Conservation (phyloP, 2,888 invertebrate species). For the Epinotia bilunana region DNA sequence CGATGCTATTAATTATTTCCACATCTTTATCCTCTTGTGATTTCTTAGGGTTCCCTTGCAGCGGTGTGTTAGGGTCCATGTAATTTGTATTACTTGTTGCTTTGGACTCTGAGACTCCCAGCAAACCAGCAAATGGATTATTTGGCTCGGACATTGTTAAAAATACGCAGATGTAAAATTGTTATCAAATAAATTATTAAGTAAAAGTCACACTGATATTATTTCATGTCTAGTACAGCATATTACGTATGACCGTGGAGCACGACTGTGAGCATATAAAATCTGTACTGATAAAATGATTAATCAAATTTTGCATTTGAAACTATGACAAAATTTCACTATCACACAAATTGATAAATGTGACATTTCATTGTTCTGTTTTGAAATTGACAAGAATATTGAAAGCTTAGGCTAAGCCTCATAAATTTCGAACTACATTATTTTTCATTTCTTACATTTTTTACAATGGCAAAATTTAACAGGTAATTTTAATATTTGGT, state of each 20-base stretch:
- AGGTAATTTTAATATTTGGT: too few species aligned
- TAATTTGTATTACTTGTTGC: conserved; percentile 55
- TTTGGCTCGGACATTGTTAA: conserved; percentile 73
- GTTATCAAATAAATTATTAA: conserved; percentile 44
- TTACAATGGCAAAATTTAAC: too few species aligned
- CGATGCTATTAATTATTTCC: conserved; percentile 79
- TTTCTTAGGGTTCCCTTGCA: conserved; percentile 59
- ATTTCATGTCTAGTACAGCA: conserved; percentile 28
- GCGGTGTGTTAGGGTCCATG: conserved; percentile 55
- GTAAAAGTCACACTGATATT: conserved; percentile 23
- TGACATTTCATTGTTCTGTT: conserved; percentile 51
- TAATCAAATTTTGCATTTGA: conserved; percentile 44
- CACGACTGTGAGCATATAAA: conserved; percentile 11
- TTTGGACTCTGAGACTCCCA: conserved; percentile 66
- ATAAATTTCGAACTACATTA: too few species aligned
- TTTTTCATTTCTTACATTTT: neutral
- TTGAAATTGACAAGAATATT: conserved; percentile 43
- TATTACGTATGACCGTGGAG: conserved; percentile 10
- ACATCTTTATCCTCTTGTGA: conserved; percentile 61
- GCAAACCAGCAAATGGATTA: conserved; percentile 76
- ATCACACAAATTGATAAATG: conserved; percentile 61
- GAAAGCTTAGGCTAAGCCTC: neutral
- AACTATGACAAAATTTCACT: conserved; percentile 54
- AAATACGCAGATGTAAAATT: conserved; percentile 46
- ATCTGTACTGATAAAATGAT: conserved; percentile 35